Percentiles rank a stretch among this genome's conserved stretches.
These are phyloP conservation scores for Nephrotoma flavescens DNA, from an alignment of 2,888 invertebrate genomes.

Conservation along the genomic window DNA sequence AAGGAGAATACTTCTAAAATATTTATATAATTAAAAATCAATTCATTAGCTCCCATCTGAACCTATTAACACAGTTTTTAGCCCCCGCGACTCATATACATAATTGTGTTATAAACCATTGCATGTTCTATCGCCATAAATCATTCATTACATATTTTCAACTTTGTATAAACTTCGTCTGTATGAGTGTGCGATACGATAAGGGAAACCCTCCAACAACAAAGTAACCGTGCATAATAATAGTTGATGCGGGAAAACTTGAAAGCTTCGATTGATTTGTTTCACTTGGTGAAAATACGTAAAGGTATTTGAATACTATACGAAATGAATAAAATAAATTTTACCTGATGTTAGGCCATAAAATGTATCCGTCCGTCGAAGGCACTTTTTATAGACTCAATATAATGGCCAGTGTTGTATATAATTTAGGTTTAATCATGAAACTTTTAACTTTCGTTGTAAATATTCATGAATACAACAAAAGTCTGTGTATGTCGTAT, in stretches of 20 bases:
- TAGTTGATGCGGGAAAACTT: not conserved
- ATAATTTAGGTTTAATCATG: not conserved
- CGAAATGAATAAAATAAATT: not conserved
- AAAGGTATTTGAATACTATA: not conserved
- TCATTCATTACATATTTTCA: not conserved
- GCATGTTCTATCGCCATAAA: not conserved
- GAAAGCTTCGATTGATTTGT: not conserved
- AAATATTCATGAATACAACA: not conserved
- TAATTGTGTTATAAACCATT: not conserved
- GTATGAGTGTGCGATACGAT: not conserved
- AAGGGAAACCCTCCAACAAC: not conserved
- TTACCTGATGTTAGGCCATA: not conserved
- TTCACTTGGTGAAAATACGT: not conserved
- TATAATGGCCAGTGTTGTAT: not conserved
- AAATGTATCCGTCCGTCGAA: not conserved
- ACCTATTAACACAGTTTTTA: not conserved
- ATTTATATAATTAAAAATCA: not conserved
- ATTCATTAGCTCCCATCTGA: not conserved
- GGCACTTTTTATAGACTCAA: not conserved
- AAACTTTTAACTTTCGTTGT: not conserved
- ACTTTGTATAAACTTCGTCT: not conserved
- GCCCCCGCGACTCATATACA: not conserved
- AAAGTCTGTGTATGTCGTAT: not conserved
- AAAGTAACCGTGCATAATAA: not conserved
- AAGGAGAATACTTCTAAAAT: not conserved